A percentile compares a stretch with the other conserved stretches of the same genome.
Evolutionary conservation across 1,140 invertebrate genomes (phyloP).

Genomic region (Vanessa atalanta): DNA sequence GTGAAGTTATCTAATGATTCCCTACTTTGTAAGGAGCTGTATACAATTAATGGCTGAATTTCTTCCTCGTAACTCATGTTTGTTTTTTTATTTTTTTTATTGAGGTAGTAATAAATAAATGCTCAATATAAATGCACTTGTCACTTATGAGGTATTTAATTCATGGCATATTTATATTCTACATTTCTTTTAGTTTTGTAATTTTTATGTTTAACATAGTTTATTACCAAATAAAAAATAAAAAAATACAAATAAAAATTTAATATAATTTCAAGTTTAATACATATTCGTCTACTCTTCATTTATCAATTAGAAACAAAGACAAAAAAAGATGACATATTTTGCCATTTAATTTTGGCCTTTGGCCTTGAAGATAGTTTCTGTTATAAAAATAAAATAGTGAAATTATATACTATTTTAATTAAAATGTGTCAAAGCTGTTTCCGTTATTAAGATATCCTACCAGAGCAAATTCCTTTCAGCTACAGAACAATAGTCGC

Average conservation of each 20-base stretch:
- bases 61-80: constrained; percentile 60
- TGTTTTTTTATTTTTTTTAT: background rate
- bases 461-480: background rate
- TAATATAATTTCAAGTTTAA: no score
- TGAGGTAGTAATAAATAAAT: background rate
- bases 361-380: background rate
- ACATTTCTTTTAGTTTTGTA: background rate
- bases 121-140: constrained; percentile 11
- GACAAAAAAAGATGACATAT: background rate
- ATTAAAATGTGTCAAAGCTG: background rate
- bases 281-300: no score
- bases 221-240: background rate
- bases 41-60: constrained; percentile 62
- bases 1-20: constrained; percentile 43
- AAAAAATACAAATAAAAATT: background rate
- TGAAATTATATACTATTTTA: background rate
- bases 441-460: background rate
- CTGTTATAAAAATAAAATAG: background rate
- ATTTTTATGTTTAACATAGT: background rate
- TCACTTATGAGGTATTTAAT: background rate
- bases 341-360: background rate
- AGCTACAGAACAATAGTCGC: background rate
- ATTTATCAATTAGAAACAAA: no score
- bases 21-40: constrained; percentile 45
- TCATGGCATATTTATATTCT: background rate